Conservation (phyloP, 1,140 invertebrate genomes). For the Drosophila burlai region DNA sequence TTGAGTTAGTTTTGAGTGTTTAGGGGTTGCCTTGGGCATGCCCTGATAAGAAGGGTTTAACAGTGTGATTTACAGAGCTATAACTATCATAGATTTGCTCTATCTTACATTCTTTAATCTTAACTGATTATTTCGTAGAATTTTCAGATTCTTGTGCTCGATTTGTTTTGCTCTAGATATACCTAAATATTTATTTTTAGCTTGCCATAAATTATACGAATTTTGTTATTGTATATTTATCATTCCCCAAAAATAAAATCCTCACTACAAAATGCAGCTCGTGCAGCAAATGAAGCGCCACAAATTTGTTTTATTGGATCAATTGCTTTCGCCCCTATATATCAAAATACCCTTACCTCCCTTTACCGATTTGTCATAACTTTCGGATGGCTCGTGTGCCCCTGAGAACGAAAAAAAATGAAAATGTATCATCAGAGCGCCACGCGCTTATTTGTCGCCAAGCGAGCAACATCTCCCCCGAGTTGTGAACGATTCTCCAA, state of each 20-base stretch:
- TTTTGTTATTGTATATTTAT: constrained; percentile 46
- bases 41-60: constrained; percentile 9
- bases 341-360: constrained; percentile 8
- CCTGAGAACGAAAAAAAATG: constrained; percentile 16
- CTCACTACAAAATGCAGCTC: constrained; percentile 45
- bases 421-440: constrained; percentile 30
- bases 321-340: constrained; percentile 45
- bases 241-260: constrained; percentile 35
- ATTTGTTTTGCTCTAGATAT: constrained; percentile 15
- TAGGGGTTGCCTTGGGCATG: background rate
- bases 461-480: constrained; percentile 22
- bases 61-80: background rate
- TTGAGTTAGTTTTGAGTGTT: constrained; percentile 19
- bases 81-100: background rate
- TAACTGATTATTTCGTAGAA: constrained; percentile 10
- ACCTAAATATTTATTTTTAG: constrained; percentile 45
- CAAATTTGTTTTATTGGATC: constrained; percentile 46
- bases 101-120: constrained; percentile 12
- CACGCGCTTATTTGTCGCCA: constrained; percentile 60
- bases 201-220: constrained; percentile 17
- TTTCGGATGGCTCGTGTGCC: constrained; percentile 22
- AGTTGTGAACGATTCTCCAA: constrained; percentile 35
- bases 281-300: constrained; percentile 41
- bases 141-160: background rate
- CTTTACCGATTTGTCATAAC: constrained; percentile 40